Conservation (phyloP, 2,888 invertebrate species). For the Drosophila putrida region DNA sequence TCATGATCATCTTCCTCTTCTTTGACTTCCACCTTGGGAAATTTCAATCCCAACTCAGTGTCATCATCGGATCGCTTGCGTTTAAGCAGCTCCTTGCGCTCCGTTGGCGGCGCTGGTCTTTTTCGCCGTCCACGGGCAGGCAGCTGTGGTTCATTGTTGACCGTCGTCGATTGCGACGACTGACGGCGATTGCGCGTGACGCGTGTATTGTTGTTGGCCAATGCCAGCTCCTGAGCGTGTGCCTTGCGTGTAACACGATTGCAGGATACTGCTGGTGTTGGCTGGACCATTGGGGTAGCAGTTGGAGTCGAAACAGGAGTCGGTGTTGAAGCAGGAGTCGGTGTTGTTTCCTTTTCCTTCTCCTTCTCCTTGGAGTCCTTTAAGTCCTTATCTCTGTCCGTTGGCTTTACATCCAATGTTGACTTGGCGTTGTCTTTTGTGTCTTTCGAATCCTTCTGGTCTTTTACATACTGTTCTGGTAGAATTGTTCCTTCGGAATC, state of each 20-base stretch:
- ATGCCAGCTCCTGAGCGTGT: constrained; percentile 76
- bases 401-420: constrained; percentile 8
- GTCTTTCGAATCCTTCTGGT: constrained; percentile 55
- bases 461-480: constrained; percentile 32
- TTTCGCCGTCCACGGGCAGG: constrained; percentile 65
- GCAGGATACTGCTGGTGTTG: constrained; percentile 42
- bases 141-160: constrained; percentile 53
- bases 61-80: constrained; percentile 80
- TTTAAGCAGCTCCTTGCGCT: constrained; percentile 60
- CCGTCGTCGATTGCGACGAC: constrained; percentile 64
- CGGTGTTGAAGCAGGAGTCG: constrained; percentile 35
- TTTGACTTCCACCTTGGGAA: constrained; percentile 72
- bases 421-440: constrained; percentile 47
- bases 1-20: constrained; percentile 46
- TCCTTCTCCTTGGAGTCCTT: constrained; percentile 28
- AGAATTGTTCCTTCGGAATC: constrained; percentile 26
- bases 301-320: background rate
- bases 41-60: constrained; percentile 69
- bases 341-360: constrained; percentile 42
- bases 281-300: constrained; percentile 22
- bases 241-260: constrained; percentile 84
- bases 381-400: constrained; percentile 22
- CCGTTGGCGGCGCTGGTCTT: constrained; percentile 38
- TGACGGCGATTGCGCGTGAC: constrained; percentile 81
- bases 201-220: constrained; percentile 73